Evolutionary conservation across 2,888 invertebrate species (phyloP), one percentile per base, ranked within the genome.

Genomic region (Ornithoptera alexandrae): DNA sequence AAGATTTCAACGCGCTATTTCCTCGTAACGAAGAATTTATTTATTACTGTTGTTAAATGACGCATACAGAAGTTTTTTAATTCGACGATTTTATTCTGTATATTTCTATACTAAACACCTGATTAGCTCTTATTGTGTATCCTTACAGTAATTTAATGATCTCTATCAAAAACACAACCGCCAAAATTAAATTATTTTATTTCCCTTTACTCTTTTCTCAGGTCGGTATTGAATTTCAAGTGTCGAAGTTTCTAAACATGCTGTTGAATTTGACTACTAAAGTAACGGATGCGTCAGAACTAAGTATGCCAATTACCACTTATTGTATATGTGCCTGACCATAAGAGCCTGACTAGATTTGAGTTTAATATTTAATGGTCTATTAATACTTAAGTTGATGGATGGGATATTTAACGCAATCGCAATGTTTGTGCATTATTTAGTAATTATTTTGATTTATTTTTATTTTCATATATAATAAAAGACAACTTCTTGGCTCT

Each of bases 1-100:
- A 90, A 89, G 89, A 90, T 80, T 80, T 90, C 87, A 89, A 90
- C 89, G 89, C 79, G 83, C 77, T 69, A 62, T 20, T 56, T 65
- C 42, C 65, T 65, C 7, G n/a, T 53, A 4, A 53, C n/a, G 18
- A n/a, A n/a, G n/a, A n/a, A n/a, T 6, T 12, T 6, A n/a, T n/a
- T 53, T 50, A 15, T 17, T 18, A 2, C 0, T 17, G 3, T 50
- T 50, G 18, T 12, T 15, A 15, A 17, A n/a, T n/a, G 53, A 53
- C 53, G 53, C 5, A n/a, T 53, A 18, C 6, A n/a, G 18, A n/a
- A 53, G 46, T 46, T 46, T 15, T 15, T 46, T 46, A 46, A 46
- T 46, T 15, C 15, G 46, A 46, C 46, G 15, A 3, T 15, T 46
- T 15, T 46, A 39, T 39, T 10, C 6, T 12, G 46, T 46, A 46